Base-by-base conservation (phyloP, 2,113 vertebrate genomes). In the Dipodomys ordii region DNA sequence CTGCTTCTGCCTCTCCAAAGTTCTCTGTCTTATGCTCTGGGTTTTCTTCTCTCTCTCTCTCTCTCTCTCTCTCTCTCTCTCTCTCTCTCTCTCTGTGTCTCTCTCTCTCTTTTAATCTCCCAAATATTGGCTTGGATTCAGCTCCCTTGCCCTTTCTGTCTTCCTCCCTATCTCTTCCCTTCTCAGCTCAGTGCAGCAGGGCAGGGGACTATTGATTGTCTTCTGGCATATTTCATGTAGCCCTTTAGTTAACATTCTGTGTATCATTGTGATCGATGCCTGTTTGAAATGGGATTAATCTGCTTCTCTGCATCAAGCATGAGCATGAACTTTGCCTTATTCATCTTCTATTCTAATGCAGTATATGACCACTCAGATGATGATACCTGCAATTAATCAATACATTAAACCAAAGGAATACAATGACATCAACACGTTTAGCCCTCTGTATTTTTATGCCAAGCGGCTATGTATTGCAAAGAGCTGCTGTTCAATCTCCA, bases 231-330 rank as follows among this genome's bases (percentile, higher is more conserved):
- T 81, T 93, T 92, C 85, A 84, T 57, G 77, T 92, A 88, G 77
- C 90, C 93, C 91, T 95, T 93, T 96, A 92, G 85, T 96, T 97
- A 93, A 88, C 93, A 90, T 96, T 96, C 94, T 39, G 49, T 91
- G 88, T 78, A 83, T 80, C 83, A 72, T 67, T 32, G 79, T 95
- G 95, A 97, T 97, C 49, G 73, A 92, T 94, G 92, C 72, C 90
- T 84, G 68, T 82, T 96, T 93, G 94, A 91, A 96, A 93, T 78
- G 76, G 73, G 90, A 93, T 96, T 96, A 93, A 92, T 90, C 88
- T 91, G 83, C 71, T 90, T 77, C 73, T 93, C 77, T 80, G 57
- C 62, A 78, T 80, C 62, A 81, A 92, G 91, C 94, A 95, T 94
- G 86, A 96, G 25, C 68, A 81, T 60, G 86, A 95, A 87, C 30